Evolutionary conservation across 2,888 invertebrate species (phyloP).

Genomic region (Trileptium ribeirensis): DNA sequence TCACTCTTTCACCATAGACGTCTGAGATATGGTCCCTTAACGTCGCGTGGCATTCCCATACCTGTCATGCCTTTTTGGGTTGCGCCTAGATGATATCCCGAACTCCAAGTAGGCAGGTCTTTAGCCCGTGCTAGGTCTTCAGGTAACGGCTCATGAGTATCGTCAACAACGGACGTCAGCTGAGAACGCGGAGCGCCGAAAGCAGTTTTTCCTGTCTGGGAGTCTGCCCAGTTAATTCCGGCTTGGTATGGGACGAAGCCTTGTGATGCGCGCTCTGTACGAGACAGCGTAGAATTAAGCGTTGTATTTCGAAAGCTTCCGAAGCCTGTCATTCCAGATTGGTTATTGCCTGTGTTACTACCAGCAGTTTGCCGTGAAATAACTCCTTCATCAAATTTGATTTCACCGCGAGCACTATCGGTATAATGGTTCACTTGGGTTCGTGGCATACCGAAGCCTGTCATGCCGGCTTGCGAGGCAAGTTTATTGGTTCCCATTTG

Average conservation of each 20-base stretch:
- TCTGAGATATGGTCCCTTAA: slow-evolving; percentile 45
- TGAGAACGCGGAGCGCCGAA: slow-evolving; percentile 56
- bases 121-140: slow-evolving; percentile 47
- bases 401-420: slow-evolving; percentile 42
- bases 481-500: slow-evolving; percentile 50
- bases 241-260: slow-evolving; percentile 57
- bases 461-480: slow-evolving; percentile 44
- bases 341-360: slow-evolving; percentile 45
- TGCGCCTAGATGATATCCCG: slow-evolving; percentile 46
- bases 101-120: slow-evolving; percentile 50
- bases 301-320: slow-evolving; percentile 20
- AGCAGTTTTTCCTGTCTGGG: slow-evolving; percentile 57
- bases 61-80: slow-evolving; percentile 50
- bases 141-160: slow-evolving; percentile 47
- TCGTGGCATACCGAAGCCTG: slow-evolving; percentile 47
- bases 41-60: slow-evolving; percentile 51
- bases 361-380: slow-evolving; percentile 48
- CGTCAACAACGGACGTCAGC: slow-evolving; percentile 48
- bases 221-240: slow-evolving; percentile 57
- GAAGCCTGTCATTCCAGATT: slow-evolving; percentile 24
- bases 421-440: slow-evolving; percentile 48
- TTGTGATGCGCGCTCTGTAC: slow-evolving; percentile 41
- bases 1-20: slow-evolving; percentile 45
- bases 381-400: slow-evolving; percentile 49
- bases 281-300: not conserved